Conservation (phyloP, 2,888 invertebrate species). For the Nipponacmea schrenckii region DNA sequence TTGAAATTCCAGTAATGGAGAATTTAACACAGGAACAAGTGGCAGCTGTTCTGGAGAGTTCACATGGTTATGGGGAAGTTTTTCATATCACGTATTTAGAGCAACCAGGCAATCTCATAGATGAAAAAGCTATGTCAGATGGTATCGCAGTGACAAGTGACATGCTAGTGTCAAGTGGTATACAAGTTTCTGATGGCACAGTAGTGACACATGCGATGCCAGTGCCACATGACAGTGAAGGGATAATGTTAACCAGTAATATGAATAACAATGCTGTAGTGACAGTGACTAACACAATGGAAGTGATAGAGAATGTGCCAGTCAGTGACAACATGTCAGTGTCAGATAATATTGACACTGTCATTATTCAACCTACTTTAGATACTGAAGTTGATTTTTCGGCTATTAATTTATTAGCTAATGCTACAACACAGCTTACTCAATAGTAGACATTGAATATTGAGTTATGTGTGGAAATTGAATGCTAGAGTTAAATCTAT, state of each 20-base stretch:
- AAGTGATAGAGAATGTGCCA: neutral
- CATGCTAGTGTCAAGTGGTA: neutral
- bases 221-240: too few relatives aligned
- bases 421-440: conserved; percentile 32
- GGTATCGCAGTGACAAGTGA: neutral
- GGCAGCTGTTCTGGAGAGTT: neutral
- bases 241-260: too few relatives aligned
- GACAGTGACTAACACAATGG: neutral
- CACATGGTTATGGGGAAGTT: neutral
- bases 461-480: too few relatives aligned
- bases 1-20: neutral
- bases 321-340: neutral
- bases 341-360: neutral
- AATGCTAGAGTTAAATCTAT: too few relatives aligned
- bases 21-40: neutral
- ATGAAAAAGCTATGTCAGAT: too few relatives aligned
- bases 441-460: neutral
- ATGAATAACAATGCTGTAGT: neutral
- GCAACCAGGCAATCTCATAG: neutral
- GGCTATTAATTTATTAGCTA: conserved; percentile 40
- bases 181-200: neutral
- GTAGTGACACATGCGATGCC: too few relatives aligned
- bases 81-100: neutral
- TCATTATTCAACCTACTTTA: neutral
- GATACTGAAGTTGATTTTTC: conserved; percentile 38